Evolutionary conservation across 2,113 vertebrate species (phyloP).

Genomic region (Myotis davidii): DNA sequence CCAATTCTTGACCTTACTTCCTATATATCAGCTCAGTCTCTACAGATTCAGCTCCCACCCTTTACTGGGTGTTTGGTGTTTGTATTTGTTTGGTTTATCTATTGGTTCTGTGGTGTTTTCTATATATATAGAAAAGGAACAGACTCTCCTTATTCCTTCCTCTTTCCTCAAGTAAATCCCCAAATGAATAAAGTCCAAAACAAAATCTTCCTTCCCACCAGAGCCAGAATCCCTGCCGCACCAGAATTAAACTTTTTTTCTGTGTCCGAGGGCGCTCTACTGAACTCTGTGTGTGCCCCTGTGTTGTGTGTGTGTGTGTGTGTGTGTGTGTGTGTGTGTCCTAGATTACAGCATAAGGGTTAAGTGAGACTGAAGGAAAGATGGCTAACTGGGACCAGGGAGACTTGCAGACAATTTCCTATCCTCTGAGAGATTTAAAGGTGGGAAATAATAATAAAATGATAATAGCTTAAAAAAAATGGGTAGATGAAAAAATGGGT

Average conservation of each 20-base stretch:
- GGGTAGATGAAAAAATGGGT: too few relatives aligned
- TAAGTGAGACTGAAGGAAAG: not conserved
- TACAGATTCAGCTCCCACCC: too few relatives aligned
- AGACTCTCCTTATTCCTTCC: constrained; percentile 62
- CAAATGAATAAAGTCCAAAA: constrained; percentile 74
- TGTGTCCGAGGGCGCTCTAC: constrained; percentile 77
- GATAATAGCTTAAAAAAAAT: not conserved
- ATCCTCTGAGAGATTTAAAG: not conserved
- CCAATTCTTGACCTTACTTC: too few relatives aligned
- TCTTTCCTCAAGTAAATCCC: constrained; percentile 22
- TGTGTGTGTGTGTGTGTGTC: not conserved
- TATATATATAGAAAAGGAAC: too few relatives aligned
- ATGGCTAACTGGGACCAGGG: not conserved
- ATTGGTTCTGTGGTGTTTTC: too few relatives aligned
- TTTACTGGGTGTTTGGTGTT: too few relatives aligned
- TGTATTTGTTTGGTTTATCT: too few relatives aligned
- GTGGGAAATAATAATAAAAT: not conserved
- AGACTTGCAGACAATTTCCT: not conserved
- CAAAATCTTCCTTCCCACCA: constrained; percentile 65
- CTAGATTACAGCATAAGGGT: not conserved
- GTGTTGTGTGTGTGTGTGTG: not conserved
- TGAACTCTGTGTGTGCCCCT: constrained; percentile 54
- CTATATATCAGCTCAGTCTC: too few relatives aligned
- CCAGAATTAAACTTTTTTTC: constrained; percentile 83
- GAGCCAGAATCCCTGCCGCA: constrained; percentile 77